Percentiles rank a stretch among this genome's conserved stretches.
These are phyloP conservation scores for Machimus atricapillus DNA, from an alignment of 2,888 invertebrate species.

Conservation along the genomic window DNA sequence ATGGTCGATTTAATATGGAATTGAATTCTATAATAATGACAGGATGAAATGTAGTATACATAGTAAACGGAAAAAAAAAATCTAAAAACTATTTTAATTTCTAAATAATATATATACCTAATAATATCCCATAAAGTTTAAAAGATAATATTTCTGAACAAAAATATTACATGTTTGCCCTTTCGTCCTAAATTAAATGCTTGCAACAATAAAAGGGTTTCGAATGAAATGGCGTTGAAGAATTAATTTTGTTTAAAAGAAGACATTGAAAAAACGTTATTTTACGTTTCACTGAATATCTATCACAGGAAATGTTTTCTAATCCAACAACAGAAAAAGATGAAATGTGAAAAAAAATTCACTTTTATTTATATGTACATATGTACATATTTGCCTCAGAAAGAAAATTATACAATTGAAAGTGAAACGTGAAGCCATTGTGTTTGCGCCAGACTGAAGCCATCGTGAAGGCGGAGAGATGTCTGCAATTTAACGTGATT, in stretches of 20 bases:
- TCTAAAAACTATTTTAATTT: too few species aligned
- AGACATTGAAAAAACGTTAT: background rate
- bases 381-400: background rate
- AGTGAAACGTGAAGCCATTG: background rate
- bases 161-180: too few species aligned
- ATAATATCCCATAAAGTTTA: too few species aligned
- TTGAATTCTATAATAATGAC: too few species aligned
- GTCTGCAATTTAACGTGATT: background rate
- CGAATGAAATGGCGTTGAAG: background rate
- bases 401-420: background rate
- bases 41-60: too few species aligned
- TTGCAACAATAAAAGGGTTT: background rate
- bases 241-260: background rate
- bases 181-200: background rate
- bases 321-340: background rate
- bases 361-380: conserved; percentile 6
- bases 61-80: too few species aligned
- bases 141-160: too few species aligned
- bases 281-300: background rate
- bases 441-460: background rate
- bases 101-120: too few species aligned
- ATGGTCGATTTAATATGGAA: too few species aligned
- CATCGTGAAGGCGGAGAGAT: background rate
- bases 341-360: background rate
- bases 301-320: background rate